phyloP scores from a whole-genome alignment of 2,888 invertebrate species.

The Rutpela maculata region DNA sequence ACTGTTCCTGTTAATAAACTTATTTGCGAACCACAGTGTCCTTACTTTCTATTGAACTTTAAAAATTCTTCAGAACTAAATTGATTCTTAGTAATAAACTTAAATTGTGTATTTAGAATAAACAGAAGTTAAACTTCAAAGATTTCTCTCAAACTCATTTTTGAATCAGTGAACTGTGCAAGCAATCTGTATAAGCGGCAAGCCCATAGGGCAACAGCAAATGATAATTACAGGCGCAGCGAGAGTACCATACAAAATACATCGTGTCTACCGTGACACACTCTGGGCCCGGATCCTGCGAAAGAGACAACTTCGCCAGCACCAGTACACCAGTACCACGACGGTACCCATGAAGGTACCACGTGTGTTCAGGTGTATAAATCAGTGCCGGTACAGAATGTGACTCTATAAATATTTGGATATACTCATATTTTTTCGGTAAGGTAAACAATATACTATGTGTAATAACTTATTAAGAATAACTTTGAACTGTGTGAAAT shows the following conservation, averaged over 20 bases:
- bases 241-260: slow-evolving; percentile 30
- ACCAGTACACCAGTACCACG: slow-evolving; percentile 61
- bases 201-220: slow-evolving; percentile 24
- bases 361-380: slow-evolving; percentile 52
- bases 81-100: too few relatives aligned
- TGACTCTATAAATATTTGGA: slow-evolving; percentile 42
- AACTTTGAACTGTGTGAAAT: too few relatives aligned
- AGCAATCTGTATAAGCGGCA: slow-evolving; percentile 32
- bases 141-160: background rate
- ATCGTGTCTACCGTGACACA: slow-evolving; percentile 67
- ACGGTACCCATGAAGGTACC: slow-evolving; percentile 64
- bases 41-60: too few relatives aligned
- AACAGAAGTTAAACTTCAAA: background rate
- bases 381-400: slow-evolving; percentile 51
- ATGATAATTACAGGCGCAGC: slow-evolving; percentile 17
- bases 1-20: too few relatives aligned
- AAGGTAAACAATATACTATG: background rate
- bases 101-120: background rate
- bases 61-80: too few relatives aligned
- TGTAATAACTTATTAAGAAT: background rate
- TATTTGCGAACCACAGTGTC: too few relatives aligned
- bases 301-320: slow-evolving; percentile 51
- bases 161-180: slow-evolving; percentile 12
- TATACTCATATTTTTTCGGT: slow-evolving; percentile 18
- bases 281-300: slow-evolving; percentile 59